Percentiles rank a stretch among this genome's conserved stretches.
Conservation (phyloP, 2,113 vertebrate species). For the Callorhinus ursinus region DNA sequence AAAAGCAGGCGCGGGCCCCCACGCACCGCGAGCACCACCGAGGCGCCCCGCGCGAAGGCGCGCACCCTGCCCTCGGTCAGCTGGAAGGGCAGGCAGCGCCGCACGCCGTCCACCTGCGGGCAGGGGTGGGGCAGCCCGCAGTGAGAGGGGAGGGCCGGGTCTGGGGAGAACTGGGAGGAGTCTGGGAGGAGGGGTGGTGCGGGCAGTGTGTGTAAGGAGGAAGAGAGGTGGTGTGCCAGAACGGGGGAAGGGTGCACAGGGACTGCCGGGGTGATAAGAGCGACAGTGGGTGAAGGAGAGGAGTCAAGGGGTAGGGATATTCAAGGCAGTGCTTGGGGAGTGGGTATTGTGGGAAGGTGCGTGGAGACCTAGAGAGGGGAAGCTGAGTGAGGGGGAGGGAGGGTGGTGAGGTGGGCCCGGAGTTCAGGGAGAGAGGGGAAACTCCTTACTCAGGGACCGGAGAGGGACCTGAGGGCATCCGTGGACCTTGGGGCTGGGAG, state of each 20-base stretch:
- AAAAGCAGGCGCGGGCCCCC: conserved; percentile 77
- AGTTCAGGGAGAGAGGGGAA: too few relatives aligned
- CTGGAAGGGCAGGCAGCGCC: conserved; percentile 73
- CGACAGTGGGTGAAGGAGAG: too few relatives aligned
- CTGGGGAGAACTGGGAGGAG: background rate
- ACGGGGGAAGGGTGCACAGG: background rate
- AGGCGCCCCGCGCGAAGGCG: conserved; percentile 68
- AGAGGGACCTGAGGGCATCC: background rate
- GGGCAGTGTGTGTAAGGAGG: background rate
- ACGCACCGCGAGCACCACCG: conserved; percentile 67
- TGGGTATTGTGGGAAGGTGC: background rate
- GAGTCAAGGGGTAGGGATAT: fast-evolving
- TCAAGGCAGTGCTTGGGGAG: background rate
- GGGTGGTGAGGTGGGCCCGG: background rate
- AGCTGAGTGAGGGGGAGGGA: background rate
- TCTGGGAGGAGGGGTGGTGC: too few relatives aligned
- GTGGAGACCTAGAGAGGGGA: background rate
- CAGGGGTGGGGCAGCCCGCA: background rate
- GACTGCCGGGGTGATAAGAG: background rate
- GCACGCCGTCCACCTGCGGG: conserved; percentile 82
- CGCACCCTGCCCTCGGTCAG: conserved; percentile 68
- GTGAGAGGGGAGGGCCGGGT: background rate
- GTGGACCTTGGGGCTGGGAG: background rate
- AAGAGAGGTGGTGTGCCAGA: background rate
- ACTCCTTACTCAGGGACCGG: background rate